Conservation (phyloP, 2,113 vertebrate species). For the Chitala chitala region DNA sequence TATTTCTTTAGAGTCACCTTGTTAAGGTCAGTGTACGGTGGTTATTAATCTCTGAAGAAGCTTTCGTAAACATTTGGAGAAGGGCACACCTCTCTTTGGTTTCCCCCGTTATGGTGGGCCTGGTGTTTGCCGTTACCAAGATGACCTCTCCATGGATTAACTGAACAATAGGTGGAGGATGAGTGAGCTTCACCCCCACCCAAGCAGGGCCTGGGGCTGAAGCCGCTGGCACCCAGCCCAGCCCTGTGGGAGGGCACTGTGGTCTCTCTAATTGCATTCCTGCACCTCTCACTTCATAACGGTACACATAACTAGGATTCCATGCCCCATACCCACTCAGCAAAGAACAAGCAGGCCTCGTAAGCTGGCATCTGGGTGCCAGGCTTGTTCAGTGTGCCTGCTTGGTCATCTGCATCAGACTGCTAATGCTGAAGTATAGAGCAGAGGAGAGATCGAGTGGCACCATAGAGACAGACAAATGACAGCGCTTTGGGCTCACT, state of each 20-base stretch:
- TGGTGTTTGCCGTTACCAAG: background rate
- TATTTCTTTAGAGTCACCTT: background rate
- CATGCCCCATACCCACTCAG: constrained; percentile 54
- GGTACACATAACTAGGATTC: constrained; percentile 71
- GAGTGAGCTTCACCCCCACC: background rate
- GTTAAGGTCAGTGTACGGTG: background rate
- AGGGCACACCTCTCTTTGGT: background rate
- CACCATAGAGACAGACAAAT: background rate
- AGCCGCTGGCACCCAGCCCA: constrained; percentile 13
- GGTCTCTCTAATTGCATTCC: constrained; percentile 57
- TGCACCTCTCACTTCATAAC: constrained; percentile 58
- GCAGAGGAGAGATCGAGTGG: too few species aligned
- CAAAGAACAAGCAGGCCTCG: constrained; percentile 6
- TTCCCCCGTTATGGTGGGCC: background rate
- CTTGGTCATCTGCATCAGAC: background rate
- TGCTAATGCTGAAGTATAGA: too few species aligned
- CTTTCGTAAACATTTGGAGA: background rate
- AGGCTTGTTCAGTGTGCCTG: background rate
- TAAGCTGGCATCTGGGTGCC: constrained; percentile 4
- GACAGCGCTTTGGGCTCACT: constrained; percentile 37
- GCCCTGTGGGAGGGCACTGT: constrained; percentile 48
- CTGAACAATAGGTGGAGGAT: background rate
- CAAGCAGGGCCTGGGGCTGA: background rate
- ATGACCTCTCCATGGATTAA: constrained; percentile 2
- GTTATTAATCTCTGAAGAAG: too few species aligned